phyloP scores from a whole-genome alignment of 1,140 invertebrate genomes.

The Polyergus mexicanus region DNA sequence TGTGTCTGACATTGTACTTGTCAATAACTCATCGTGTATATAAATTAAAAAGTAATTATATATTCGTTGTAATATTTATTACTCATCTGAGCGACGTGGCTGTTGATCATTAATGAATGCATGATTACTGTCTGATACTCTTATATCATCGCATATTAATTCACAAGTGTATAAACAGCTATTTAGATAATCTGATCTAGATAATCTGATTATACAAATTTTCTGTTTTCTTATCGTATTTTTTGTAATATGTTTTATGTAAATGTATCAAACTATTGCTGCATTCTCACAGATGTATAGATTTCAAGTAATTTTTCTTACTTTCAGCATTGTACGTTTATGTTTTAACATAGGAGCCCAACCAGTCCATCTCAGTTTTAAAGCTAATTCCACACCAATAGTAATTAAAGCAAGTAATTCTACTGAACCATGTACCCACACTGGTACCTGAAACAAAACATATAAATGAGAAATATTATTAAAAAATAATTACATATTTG shows the following conservation, averaged over 20 bases:
- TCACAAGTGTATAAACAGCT: slow-evolving; percentile 28
- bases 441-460: slow-evolving; percentile 88
- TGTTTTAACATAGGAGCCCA: slow-evolving; percentile 94
- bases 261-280: background rate
- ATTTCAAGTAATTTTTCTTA: slow-evolving; percentile 79
- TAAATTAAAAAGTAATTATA: slow-evolving; percentile 43
- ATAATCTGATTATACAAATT: slow-evolving; percentile 47
- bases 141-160: slow-evolving; percentile 65
- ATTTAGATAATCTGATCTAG: slow-evolving; percentile 16
- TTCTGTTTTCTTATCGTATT: slow-evolving; percentile 19
- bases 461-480: slow-evolving; percentile 19
- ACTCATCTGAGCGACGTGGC: background rate
- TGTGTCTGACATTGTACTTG: slow-evolving; percentile 20
- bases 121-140: slow-evolving; percentile 57
- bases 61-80: slow-evolving; percentile 29
- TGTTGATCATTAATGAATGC: slow-evolving; percentile 45
- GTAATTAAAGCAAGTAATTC: slow-evolving; percentile 93
- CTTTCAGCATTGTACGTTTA: slow-evolving; percentile 95
- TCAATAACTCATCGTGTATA: slow-evolving; percentile 42
- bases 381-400: slow-evolving; percentile 92
- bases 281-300: background rate
- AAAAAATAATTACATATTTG: background rate
- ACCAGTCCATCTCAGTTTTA: slow-evolving; percentile 95
- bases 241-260: background rate
- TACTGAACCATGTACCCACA: slow-evolving; percentile 94